These are phyloP conservation scores for Uropetala carovei DNA, from an alignment of 2,888 invertebrate species.

Conservation along the genomic window DNA sequence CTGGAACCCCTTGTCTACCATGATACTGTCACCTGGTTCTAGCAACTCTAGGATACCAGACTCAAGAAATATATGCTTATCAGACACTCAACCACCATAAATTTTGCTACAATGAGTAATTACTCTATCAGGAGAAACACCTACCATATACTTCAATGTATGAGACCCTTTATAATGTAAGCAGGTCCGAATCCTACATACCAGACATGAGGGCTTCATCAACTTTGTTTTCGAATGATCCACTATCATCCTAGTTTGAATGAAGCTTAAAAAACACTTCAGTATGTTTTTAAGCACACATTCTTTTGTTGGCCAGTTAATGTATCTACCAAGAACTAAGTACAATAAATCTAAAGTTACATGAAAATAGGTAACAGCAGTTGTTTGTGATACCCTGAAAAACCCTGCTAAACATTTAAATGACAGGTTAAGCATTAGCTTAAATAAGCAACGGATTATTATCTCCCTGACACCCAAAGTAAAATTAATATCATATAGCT, in stretches of 20 bases:
- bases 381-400: too few species aligned
- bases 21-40: not conserved
- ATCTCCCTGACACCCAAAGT: too few species aligned
- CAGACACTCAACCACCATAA: not conserved
- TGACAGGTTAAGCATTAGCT: too few species aligned
- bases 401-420: too few species aligned
- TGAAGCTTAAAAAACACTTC: not conserved
- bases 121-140: not conserved
- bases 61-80: not conserved
- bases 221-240: not conserved
- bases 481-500: too few species aligned
- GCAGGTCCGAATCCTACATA: not conserved
- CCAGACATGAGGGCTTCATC: not conserved
- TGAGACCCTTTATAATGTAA: not conserved
- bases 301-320: too few species aligned
- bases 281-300: too few species aligned
- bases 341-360: too few species aligned
- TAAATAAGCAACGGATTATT: too few species aligned
- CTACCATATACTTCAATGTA: not conserved
- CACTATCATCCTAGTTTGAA: not conserved
- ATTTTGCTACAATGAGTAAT: not conserved
- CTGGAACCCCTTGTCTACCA: conserved; percentile 17
- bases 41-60: not conserved
- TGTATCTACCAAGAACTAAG: too few species aligned
- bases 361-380: too few species aligned